These are phyloP conservation scores for Tetrax tetrax DNA, from an alignment of 2,113 vertebrate genomes.

Conservation along the genomic window DNA sequence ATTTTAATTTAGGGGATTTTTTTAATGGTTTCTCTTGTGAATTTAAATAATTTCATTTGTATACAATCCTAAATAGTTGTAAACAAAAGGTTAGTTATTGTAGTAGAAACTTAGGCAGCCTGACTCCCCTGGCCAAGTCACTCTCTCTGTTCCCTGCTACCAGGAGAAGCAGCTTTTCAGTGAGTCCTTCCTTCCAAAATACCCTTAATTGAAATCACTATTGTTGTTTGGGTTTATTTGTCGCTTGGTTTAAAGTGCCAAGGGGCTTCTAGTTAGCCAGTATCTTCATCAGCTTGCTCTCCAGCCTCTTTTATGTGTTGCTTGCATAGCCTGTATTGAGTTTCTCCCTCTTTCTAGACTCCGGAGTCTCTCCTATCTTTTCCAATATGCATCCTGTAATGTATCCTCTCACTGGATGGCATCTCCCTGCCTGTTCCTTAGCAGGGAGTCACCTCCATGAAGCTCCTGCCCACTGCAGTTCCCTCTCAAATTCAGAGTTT, in stretches of 20 bases:
- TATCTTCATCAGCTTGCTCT: not conserved
- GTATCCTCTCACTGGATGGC: not conserved
- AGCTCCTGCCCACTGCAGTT: not conserved
- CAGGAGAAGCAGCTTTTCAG: not conserved
- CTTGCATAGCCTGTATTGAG: not conserved
- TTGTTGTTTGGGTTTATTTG: not conserved
- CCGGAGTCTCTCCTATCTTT: not conserved
- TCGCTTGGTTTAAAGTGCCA: not conserved
- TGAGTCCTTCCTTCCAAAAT: not conserved
- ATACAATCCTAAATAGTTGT: not conserved
- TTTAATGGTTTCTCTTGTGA: not conserved
- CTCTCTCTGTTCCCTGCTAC: not conserved
- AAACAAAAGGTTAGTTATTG: not conserved
- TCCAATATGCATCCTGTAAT: not conserved
- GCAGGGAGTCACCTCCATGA: fast-evolving
- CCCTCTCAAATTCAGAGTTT: not conserved
- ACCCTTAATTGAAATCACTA: not conserved
- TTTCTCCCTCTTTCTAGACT: not conserved
- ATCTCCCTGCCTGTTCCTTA: not conserved
- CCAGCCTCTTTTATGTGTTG: not conserved
- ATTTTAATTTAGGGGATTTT: not conserved
- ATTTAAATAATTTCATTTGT: not conserved
- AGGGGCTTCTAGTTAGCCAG: not conserved
- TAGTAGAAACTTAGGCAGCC: not conserved
- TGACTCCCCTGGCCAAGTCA: not conserved